Base-by-base conservation (phyloP, 2,888 invertebrate species). In the Asteroscopus sphinx region DNA sequence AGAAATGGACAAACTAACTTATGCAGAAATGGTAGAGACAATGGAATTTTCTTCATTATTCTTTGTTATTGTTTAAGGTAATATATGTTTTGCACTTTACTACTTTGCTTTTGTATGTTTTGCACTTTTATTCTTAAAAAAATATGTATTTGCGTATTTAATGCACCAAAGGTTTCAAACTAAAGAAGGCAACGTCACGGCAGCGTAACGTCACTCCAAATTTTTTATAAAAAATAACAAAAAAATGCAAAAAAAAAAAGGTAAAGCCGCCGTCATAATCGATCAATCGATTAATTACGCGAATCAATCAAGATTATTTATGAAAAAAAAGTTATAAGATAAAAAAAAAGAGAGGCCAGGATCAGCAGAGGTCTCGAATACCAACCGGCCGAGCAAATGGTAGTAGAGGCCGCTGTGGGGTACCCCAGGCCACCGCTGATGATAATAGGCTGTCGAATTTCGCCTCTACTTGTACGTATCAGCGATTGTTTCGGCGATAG, bases 321-420 rank as follows among this genome's bases (percentile, higher is more conserved):
- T 11, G 70, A 80, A 85, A 86, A 86, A 87, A 83, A 85, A 85
- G 82, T 79, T 78, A 73, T 63, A 84, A 94, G 94, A 94, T 94
- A 94, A 94, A 94, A 94, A 92, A 81, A 62, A 55, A 77, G 48
- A 42, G 40, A 39, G 62, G 78, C 83, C 90, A 92, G 92, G 93
- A 94, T 94, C 94, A 94, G 94, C 94, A 94, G 94, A 93, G 93
- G 94, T 94, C 94, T 94, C 94, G 94, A 94, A 94, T 94, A 94
- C 94, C 94, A 86, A 74, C 82, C 88, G 87, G 86, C 91, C 89
- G 82, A 75, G 86, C 75, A 81, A 80, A 81, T 77, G 83, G 84
- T 79, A 67, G 77, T 2, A 57, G 76, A 79, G 88, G 84, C 89
- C 82, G 81, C 76, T 66, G 41, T 69, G 72, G 82, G 93, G 93